Conservation (phyloP, 2,797 vertebrate genomes). For the Fundulus diaphanus region DNA sequence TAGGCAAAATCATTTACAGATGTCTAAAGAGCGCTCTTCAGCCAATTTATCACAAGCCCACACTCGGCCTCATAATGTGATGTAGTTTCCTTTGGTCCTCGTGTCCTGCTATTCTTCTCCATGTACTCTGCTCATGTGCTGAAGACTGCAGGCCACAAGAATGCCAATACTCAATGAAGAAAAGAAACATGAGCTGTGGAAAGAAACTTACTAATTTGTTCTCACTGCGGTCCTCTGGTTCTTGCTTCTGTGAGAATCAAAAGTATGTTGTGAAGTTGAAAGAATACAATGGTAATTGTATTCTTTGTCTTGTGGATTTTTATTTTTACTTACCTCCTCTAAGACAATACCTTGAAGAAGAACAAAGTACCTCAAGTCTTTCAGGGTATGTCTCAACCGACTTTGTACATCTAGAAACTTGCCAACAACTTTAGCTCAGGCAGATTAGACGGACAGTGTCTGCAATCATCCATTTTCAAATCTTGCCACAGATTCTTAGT, state of each 20-base stretch:
- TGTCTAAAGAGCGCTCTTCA: conserved; percentile 69
- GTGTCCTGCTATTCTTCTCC: conserved; percentile 46
- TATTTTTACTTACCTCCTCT: background rate
- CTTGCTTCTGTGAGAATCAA: background rate
- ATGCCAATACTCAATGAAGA: conserved; percentile 35
- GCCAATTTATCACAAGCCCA: conserved; percentile 65
- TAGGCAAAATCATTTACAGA: conserved; percentile 84
- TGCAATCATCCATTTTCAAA: background rate
- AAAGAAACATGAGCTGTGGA: conserved; percentile 21
- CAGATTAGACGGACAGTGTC: background rate
- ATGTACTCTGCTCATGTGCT: conserved; percentile 21
- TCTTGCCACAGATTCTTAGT: background rate
- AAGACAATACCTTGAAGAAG: background rate
- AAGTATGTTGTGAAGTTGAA: background rate
- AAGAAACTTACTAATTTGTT: conserved; percentile 22
- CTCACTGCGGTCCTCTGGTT: conserved; percentile 13
- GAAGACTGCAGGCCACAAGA: conserved; percentile 38
- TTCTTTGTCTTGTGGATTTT: background rate
- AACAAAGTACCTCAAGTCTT: background rate
- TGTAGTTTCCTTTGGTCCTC: conserved; percentile 61
- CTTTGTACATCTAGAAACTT: background rate
- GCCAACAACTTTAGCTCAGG: background rate
- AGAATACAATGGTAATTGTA: too few relatives aligned
- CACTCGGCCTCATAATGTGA: conserved; percentile 52
- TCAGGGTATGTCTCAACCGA: background rate